A percentile compares a stretch with the other conserved stretches of the same genome.
These are phyloP conservation scores for Tragelaphus imberbis DNA, from an alignment of 2,113 vertebrate genomes.

Conservation along the genomic window DNA sequence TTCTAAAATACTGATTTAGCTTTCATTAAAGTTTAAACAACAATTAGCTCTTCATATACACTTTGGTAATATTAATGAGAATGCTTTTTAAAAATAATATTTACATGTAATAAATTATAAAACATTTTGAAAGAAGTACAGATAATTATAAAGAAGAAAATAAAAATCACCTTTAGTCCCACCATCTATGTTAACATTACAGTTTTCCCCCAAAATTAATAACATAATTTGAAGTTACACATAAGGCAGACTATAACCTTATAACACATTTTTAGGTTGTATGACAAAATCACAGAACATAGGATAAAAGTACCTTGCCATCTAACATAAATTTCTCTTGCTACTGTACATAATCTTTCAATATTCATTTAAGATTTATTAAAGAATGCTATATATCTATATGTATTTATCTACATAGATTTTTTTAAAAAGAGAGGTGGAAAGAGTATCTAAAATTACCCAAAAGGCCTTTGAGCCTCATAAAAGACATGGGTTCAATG, in stretches of 20 bases:
- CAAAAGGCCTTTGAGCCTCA: not conserved
- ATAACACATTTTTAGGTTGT: not conserved
- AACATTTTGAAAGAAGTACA: not conserved
- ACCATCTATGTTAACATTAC: not conserved
- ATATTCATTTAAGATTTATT: not conserved
- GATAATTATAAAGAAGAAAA: slow-evolving; percentile 17
- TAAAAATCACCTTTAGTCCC: not conserved
- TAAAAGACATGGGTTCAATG: not conserved
- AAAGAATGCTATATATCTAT: not conserved
- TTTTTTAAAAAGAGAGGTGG: not conserved
- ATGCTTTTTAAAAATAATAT: not conserved
- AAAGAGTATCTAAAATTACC: not conserved
- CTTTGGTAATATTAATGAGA: not conserved
- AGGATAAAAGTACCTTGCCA: not conserved
- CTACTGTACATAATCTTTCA: not conserved
- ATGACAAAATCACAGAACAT: not conserved
- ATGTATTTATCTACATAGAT: not conserved
- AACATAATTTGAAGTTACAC: not conserved
- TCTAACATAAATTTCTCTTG: not conserved
- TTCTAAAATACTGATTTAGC: not conserved
- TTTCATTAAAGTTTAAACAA: not conserved
- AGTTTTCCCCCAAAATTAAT: not conserved
- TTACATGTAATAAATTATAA: not conserved
- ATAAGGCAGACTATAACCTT: not conserved
- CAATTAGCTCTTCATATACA: not conserved